A percentile compares a stretch with the other conserved stretches of the same genome.
These are phyloP conservation scores for Ichneumoninae sp. DNA, from an alignment of 2,888 invertebrate species.

Conservation along the genomic window DNA sequence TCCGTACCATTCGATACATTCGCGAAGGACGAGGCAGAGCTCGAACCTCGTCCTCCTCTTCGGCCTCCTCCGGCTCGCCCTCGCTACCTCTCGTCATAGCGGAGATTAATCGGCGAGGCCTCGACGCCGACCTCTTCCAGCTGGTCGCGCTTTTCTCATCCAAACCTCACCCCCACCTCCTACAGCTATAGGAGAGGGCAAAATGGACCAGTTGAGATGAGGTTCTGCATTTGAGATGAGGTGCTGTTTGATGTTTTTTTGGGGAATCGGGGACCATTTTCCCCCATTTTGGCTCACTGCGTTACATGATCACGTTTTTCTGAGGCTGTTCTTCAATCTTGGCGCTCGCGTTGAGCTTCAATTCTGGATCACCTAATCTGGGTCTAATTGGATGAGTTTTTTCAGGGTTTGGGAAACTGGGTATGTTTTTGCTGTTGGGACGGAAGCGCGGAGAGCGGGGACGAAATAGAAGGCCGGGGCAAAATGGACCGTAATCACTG, in stretches of 20 bases:
- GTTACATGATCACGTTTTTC: neutral
- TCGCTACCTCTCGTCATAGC: conserved; percentile 45
- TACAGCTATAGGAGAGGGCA: neutral
- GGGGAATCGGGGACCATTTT: neutral
- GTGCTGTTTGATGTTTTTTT: neutral
- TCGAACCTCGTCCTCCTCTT: neutral
- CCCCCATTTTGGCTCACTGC: neutral
- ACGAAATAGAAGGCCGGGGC: too few relatives aligned
- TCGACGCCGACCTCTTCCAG: conserved; percentile 48
- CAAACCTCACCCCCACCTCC: neutral
- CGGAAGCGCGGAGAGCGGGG: too few relatives aligned
- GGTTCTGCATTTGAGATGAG: neutral
- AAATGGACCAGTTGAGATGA: neutral
- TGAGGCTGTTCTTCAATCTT: neutral
- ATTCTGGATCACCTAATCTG: neutral
- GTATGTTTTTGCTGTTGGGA: neutral
- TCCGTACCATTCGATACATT: conserved; percentile 50
- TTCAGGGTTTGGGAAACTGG: neutral
- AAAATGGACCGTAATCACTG: too few relatives aligned
- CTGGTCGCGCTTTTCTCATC: conserved; percentile 41
- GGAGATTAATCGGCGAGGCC: conserved; percentile 56
- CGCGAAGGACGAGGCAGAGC: conserved; percentile 17
- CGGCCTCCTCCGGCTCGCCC: neutral
- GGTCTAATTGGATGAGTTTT: neutral
- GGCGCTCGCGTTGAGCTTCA: neutral